Percentiles rank a stretch among this genome's conserved stretches.
phyloP scores from a whole-genome alignment of 2,888 invertebrate genomes.

The Herminia tarsipennalis region DNA sequence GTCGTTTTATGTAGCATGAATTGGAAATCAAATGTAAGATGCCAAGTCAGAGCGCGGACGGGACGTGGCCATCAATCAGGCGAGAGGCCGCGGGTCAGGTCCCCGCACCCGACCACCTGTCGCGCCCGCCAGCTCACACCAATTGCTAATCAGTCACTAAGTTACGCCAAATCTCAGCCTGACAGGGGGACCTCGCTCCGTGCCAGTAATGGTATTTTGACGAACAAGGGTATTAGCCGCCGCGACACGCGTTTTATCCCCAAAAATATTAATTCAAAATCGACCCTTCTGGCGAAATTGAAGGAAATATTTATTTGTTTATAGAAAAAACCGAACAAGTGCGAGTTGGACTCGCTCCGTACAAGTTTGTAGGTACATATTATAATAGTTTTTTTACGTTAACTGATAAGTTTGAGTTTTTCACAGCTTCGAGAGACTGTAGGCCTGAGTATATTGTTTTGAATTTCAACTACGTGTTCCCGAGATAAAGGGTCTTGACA shows the following conservation, averaged over 20 bases:
- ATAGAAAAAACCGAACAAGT: background rate
- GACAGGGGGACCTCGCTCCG: slow-evolving; percentile 64
- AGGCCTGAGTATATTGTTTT: too few species aligned
- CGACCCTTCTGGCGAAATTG: background rate
- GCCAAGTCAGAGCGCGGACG: slow-evolving; percentile 58
- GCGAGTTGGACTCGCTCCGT: too few species aligned
- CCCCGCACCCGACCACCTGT: slow-evolving; percentile 75
- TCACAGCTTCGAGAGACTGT: too few species aligned
- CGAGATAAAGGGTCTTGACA: too few species aligned
- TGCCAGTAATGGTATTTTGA: slow-evolving; percentile 75
- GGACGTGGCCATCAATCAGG: slow-evolving; percentile 72
- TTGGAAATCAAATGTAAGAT: slow-evolving; percentile 63
- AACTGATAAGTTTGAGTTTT: too few species aligned
- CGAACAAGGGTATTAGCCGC: slow-evolving; percentile 70
- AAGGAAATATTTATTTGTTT: background rate
- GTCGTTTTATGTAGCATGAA: slow-evolving; percentile 26
- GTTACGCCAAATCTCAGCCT: slow-evolving; percentile 79
- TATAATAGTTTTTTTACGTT: too few species aligned
- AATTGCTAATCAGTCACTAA: slow-evolving; percentile 85
- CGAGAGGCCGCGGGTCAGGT: slow-evolving; percentile 70
- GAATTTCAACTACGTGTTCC: too few species aligned
- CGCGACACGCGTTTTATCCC: slow-evolving; percentile 53
- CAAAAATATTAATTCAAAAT: slow-evolving; percentile 39
- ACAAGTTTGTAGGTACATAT: too few species aligned
- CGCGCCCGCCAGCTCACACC: slow-evolving; percentile 75